Base-by-base conservation (phyloP, 2,888 invertebrate species). In the Drosophila colorata region DNA sequence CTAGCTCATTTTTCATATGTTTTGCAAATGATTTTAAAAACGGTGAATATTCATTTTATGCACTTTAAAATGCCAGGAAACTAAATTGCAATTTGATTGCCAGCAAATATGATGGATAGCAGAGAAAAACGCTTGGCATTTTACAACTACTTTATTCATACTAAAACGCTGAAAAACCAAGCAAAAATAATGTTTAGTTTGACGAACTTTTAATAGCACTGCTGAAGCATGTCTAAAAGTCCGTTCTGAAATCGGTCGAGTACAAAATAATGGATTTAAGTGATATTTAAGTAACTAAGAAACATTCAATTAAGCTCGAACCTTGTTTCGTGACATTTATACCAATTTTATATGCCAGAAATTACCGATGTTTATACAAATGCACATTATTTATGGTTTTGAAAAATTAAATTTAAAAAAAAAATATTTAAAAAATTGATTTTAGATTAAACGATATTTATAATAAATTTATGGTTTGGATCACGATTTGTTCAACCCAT, bases 11-110 rank as follows among this genome's bases (percentile, higher is more conserved):
- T 28, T 48, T 55, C 11, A 23, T 3, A 28, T 35, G 18, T 13
- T 23, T 20, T 38, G 11, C 8, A 38, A 16, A 37, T 7, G 13
- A 20, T 52, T 56, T 56, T 20, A 16, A 33, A 31, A 13, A 28
- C 20, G 23, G 40, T 57, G 40, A 35, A 70, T 58, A 55, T 61
- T 48, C 25, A 47, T 60, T 58, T 71, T 23, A 25, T 47, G 57
- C 53, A 61, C 49, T 60, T 60, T 53, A 41, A 31, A 28, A 40
- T 58, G 35, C 51, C n/a, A 46, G 18, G 20, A 41, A 16, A 43
- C 7, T 20, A 43, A 46, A 51, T 51, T 28, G 41, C 47, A 43
- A 40, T 44, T 8, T 16, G 41, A 40, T 74, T 49, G 37, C 40
- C 20, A 37, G 37, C 13, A 23, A 33, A 18, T 9, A 28, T 57